Conservation (phyloP, 2,113 vertebrate species). For the Tetrao urogallus region DNA sequence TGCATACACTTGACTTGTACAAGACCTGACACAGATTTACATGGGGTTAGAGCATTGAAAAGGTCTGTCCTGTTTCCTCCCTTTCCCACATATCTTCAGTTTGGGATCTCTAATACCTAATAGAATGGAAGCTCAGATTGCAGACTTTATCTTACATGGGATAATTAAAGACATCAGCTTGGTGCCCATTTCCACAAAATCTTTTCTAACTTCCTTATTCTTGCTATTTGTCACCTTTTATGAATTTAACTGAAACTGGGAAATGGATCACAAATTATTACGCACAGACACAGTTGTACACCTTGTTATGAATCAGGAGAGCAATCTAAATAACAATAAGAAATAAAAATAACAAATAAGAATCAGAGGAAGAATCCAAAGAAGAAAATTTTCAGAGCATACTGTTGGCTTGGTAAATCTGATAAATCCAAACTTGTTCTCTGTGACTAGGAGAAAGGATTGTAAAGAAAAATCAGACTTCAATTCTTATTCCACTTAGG, state of each 20-base stretch:
- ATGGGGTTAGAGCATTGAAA: background rate
- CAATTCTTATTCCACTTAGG: background rate
- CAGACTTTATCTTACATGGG: background rate
- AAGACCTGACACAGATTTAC: background rate
- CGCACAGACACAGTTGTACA: background rate
- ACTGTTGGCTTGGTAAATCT: background rate
- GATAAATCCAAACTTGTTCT: background rate
- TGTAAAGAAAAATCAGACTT: background rate
- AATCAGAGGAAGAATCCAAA: background rate
- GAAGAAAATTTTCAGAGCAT: background rate
- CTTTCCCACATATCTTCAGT: background rate
- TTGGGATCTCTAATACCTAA: background rate
- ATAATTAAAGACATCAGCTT: background rate
- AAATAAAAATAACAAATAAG: background rate
- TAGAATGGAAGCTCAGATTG: fast-evolving
- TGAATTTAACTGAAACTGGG: background rate
- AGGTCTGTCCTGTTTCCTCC: background rate
- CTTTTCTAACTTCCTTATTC: background rate
- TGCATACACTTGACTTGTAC: background rate
- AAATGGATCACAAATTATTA: background rate
- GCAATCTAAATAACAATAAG: background rate
- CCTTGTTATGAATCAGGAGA: background rate
- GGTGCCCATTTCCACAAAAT: background rate
- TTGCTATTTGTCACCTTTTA: background rate
- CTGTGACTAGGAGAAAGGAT: background rate